phyloP scores from a whole-genome alignment of 2,113 vertebrate species.

The Heterocephalus glaber region DNA sequence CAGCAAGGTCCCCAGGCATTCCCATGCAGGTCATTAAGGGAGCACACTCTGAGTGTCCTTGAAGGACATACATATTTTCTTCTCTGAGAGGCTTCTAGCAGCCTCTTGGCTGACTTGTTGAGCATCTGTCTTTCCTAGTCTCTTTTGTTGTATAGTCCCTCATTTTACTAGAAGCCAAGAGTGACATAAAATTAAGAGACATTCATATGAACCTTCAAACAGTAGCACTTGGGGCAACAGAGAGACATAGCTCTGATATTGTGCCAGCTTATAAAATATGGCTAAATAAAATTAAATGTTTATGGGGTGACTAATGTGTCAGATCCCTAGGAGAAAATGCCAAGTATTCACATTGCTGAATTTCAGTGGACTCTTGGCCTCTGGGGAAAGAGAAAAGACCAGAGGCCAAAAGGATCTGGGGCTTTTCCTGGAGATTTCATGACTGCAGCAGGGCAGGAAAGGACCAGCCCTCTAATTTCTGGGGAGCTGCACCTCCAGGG shows the following conservation, averaged over 20 bases:
- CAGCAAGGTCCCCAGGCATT: neutral
- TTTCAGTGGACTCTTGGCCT: slow-evolving; percentile 6
- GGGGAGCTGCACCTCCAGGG: neutral
- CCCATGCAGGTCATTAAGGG: neutral
- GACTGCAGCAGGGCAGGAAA: neutral
- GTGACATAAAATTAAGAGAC: neutral
- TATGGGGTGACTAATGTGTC: slow-evolving; percentile 53
- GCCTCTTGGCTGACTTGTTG: neutral
- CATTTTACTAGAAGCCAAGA: slow-evolving; percentile 12
- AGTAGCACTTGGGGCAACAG: slow-evolving; percentile 35
- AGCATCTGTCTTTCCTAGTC: neutral
- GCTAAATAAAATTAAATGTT: slow-evolving; percentile 70
- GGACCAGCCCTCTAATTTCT: neutral
- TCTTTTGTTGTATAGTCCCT: neutral
- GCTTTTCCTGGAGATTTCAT: slow-evolving; percentile 20
- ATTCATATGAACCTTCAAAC: neutral
- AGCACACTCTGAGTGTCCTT: neutral
- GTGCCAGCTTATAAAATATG: slow-evolving; percentile 67
- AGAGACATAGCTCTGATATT: slow-evolving; percentile 44
- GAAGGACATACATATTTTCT: neutral
- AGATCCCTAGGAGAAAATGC: slow-evolving; percentile 9
- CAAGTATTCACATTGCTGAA: neutral
- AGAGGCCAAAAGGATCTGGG: neutral
- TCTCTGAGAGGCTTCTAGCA: neutral
- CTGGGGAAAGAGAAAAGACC: neutral